Evolutionary conservation across 2,888 invertebrate species (phyloP), one percentile per base, ranked within the genome.

Genomic region (Hirtodrosophila confusa): DNA sequence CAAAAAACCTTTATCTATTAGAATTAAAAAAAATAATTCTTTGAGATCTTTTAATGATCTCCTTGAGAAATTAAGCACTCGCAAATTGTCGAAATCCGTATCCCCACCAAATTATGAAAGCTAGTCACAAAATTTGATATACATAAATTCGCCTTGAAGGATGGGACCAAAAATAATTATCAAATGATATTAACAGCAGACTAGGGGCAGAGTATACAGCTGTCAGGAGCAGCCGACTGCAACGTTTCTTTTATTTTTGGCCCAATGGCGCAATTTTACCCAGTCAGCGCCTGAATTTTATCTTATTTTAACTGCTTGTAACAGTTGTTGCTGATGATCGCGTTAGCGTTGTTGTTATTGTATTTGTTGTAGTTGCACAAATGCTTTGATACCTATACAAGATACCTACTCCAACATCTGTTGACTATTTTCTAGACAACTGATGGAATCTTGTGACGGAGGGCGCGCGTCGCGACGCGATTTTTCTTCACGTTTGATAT

Each of bases 231-330:
- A 2, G 4, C 27, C 6, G 6, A 27, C 4, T 27, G 6, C 27
- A 27, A 4, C 6, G 27, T 6, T 27, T 6, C 27, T 51, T 44
- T 43, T 37, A 45, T 54, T 70, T 75, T 77, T 67, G 57, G 53
- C 65, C 63, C 77, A 70, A 58, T 85, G 86, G 70, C 70, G 87
- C 83, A 84, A 82, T 86, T 87, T 79, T 51, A 75, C 63, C 53
- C 61, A 80, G 85, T 75, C 60, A 69, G 69, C 53, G 51, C 64
- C 74, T 71, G 66, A 70, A 80, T 80, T 84, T 74, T 86, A 86
- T 83, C 86, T 86, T 76, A 79, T 86, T 87, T 82, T 78, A 71
- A 86, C 66, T 76, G 68, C 74, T 65, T 69, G 85, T 84, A 86
- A 86, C 82, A 82, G 86, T 87, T 84, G 86, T 82, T 78, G 71